phyloP scores from a whole-genome alignment of 2,113 vertebrate genomes.

The Sarotherodon lohbergeri region DNA sequence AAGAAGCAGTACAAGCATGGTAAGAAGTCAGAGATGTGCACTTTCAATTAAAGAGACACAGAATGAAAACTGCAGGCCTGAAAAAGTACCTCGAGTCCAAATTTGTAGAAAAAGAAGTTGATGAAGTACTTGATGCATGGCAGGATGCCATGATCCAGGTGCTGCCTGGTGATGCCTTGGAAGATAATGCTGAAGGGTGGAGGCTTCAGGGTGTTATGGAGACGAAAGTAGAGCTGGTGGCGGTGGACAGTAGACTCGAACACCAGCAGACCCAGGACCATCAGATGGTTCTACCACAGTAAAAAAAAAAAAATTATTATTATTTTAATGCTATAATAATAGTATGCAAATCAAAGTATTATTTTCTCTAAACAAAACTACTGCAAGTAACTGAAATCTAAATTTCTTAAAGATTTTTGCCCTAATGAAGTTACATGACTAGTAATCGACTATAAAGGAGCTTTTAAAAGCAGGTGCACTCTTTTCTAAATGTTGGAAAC shows the following conservation, averaged over 20 bases:
- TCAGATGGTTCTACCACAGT: slow-evolving; percentile 62
- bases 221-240: slow-evolving; percentile 64
- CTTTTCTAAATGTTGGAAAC: background rate
- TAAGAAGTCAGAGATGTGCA: background rate
- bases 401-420: background rate
- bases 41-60: background rate
- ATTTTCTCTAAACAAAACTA: background rate
- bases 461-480: background rate
- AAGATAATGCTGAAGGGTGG: slow-evolving; percentile 53
- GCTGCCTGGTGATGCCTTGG: slow-evolving; percentile 53
- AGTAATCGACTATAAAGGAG: background rate
- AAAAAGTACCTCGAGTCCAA: slow-evolving; percentile 71
- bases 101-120: slow-evolving; percentile 76
- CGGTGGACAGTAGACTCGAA: slow-evolving; percentile 61
- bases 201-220: slow-evolving; percentile 51
- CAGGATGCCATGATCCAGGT: slow-evolving; percentile 61
- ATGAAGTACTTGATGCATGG: slow-evolving; percentile 69
- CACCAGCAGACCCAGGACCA: slow-evolving; percentile 63
- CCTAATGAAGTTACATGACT: background rate
- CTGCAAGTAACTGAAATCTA: background rate
- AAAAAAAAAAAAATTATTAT: background rate
- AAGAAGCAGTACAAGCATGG: background rate
- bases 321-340: background rate
- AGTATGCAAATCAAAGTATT: background rate
- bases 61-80: background rate